Percentiles rank a stretch among this genome's conserved stretches.
phyloP scores from a whole-genome alignment of 2,113 vertebrate species.

The Sinocyclocheilus rhinocerous region DNA sequence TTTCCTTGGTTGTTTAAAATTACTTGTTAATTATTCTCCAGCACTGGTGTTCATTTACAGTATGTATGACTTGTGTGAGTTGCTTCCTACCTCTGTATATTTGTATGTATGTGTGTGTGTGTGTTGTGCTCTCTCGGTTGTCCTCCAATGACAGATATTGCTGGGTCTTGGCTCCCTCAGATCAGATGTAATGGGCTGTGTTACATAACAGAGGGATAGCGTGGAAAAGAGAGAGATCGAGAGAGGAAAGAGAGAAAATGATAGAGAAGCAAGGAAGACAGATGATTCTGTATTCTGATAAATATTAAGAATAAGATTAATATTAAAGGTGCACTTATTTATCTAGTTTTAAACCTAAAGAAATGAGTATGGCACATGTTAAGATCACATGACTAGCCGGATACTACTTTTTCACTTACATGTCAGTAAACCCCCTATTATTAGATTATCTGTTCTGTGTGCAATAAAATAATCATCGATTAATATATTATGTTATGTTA shows the following conservation, averaged over 20 bases:
- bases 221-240: neutral
- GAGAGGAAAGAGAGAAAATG: neutral
- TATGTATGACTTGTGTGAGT: neutral
- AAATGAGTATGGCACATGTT: neutral
- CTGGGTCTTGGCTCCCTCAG: conserved; percentile 38
- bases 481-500: too few relatives aligned
- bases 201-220: conserved; percentile 43
- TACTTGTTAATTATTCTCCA: neutral
- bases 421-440: too few relatives aligned
- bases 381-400: neutral
- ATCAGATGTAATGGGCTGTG: conserved; percentile 56
- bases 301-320: neutral
- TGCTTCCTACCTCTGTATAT: conserved; percentile 5
- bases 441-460: too few relatives aligned
- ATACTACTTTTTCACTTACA: too few relatives aligned
- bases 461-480: too few relatives aligned
- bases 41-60: neutral
- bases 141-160: conserved; percentile 49
- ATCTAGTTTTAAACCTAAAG: neutral
- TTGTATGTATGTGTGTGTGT: neutral
- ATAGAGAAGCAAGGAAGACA: neutral
- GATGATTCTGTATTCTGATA: neutral
- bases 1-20: neutral
- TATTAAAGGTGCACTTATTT: neutral
- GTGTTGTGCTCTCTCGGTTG: conserved; percentile 1